phyloP scores from a whole-genome alignment of 2,113 vertebrate species.

The Bucco capensis region DNA sequence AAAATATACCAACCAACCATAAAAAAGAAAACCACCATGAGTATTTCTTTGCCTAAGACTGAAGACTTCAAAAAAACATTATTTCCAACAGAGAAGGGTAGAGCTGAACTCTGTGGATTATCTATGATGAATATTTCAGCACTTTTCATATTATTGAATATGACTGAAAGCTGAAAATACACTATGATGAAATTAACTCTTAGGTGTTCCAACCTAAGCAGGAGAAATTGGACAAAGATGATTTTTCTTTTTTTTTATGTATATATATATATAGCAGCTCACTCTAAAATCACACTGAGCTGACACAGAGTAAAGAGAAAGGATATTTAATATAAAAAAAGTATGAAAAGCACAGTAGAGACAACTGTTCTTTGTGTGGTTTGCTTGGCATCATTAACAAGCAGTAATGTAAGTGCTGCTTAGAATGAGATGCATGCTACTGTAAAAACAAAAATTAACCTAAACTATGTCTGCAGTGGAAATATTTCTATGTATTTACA shows the following conservation, averaged over 20 bases:
- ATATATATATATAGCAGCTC: neutral
- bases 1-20: neutral
- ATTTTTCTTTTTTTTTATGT: neutral
- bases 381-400: neutral
- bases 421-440: neutral
- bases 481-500: conserved; percentile 1
- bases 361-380: neutral
- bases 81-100: neutral
- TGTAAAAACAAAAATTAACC: neutral
- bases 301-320: neutral
- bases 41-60: neutral
- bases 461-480: neutral
- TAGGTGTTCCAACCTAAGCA: neutral
- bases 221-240: neutral
- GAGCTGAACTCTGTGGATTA: neutral
- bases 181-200: neutral
- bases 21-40: neutral
- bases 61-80: neutral
- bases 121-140: neutral
- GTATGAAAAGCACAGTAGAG: neutral
- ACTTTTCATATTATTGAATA: neutral
- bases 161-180: neutral
- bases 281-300: neutral
- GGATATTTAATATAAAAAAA: neutral
- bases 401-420: neutral